Evolutionary conservation across 2,797 vertebrate genomes (phyloP), one percentile per base, ranked within the genome.

Genomic region (Emydoidea blandingii): DNA sequence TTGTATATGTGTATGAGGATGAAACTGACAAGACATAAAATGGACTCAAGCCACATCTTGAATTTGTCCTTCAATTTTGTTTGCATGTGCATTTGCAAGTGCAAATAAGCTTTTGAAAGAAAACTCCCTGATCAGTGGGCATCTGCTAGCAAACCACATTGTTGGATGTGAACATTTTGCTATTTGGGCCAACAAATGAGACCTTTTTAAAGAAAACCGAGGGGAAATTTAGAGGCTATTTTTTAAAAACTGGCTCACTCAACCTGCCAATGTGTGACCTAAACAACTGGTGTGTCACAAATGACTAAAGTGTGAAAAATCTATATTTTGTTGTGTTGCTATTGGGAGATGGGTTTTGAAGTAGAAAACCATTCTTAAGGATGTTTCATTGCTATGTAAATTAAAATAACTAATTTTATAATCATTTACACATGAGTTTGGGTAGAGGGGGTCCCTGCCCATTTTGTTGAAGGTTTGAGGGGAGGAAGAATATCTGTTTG

Each of bases 61-160:
- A 3, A 2, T 21, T 91, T 92, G 65, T 91, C 56, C 83, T 95
- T 94, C 56, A 9, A 76, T 86, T 95, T 95, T 94, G 41, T 84
- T 96, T 93, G 93, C 56, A 52, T 84, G 81, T 92, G 87, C 87
- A 57, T 92, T 91, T 91, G 10, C 85, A 88, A 95, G 93, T 88
- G 80, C 88, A 94, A 90, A 74, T 94, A 50, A 23, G 91, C 85
- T 92, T 91, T 96, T 78, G 83, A 65, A 96, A 0, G 0, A 88
- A 89, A 97, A 90, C 94, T 94, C 93, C 87, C 49, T 92, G 91
- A 91, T 85, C 91, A 4, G 29, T 93, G 92, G 94, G 80, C 91
- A 44, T 87, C 88, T 92, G 94, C 96, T 97, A 96, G 94, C 94
- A 96, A 97, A 97, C 94, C 89, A 81, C 89, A 92, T 95, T 37